These are phyloP conservation scores for Euglossa dilemma DNA, from an alignment of 1,140 invertebrate genomes.

Conservation along the genomic window DNA sequence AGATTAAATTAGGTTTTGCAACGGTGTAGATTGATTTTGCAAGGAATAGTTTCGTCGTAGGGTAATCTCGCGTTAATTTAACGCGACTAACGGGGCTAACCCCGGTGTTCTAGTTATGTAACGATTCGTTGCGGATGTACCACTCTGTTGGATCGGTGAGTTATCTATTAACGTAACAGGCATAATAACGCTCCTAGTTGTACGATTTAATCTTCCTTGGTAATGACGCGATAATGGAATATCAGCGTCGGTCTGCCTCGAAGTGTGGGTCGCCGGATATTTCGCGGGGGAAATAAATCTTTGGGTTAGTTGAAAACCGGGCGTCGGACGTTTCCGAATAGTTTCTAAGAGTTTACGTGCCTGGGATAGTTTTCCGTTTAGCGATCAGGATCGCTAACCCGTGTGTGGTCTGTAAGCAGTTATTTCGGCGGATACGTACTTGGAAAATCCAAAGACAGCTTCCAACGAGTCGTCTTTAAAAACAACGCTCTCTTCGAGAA, in stretches of 20 bases:
- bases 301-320: too few species aligned
- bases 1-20: not conserved
- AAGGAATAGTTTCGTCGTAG: not conserved
- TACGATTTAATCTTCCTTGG: not conserved
- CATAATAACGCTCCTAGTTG: not conserved
- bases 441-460: too few species aligned
- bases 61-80: constrained; percentile 24
- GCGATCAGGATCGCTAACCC: too few species aligned
- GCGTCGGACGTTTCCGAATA: too few species aligned
- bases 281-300: too few species aligned
- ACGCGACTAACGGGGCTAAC: not conserved
- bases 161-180: not conserved
- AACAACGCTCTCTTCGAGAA: too few species aligned
- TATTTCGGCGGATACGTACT: too few species aligned
- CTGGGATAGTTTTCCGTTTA: too few species aligned
- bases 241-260: not conserved
- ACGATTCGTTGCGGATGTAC: not conserved
- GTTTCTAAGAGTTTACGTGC: too few species aligned
- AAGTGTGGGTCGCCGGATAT: too few species aligned
- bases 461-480: too few species aligned
- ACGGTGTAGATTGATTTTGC: not conserved
- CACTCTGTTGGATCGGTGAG: not conserved
- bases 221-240: not conserved
- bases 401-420: too few species aligned
- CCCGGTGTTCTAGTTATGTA: not conserved